Evolutionary conservation across 2,888 invertebrate genomes (phyloP).

Genomic region (Vannuccia rotundouncinata): DNA sequence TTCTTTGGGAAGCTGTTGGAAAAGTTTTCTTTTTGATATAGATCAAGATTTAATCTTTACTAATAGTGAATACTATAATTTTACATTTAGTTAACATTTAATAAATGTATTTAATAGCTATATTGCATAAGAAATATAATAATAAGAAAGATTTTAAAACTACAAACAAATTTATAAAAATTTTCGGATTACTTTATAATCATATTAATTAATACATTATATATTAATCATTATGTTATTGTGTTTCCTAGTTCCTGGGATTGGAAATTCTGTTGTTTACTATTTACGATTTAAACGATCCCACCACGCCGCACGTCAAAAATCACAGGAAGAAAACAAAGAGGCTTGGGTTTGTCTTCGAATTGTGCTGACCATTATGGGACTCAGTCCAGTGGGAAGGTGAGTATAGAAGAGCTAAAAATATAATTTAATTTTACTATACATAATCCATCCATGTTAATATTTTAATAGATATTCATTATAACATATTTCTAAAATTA

Average conservation of each 20-base stretch:
- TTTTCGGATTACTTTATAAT: too few relatives aligned
- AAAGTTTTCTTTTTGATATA: too few relatives aligned
- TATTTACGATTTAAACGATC: slow-evolving; percentile 29
- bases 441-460: neutral
- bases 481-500: neutral
- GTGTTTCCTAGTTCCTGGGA: slow-evolving; percentile 31
- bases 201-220: too few relatives aligned
- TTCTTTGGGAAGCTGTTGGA: too few relatives aligned
- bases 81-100: too few relatives aligned
- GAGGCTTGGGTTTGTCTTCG: slow-evolving; percentile 33
- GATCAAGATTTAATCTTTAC: too few relatives aligned
- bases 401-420: neutral
- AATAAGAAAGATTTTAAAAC: too few relatives aligned
- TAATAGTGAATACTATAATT: too few relatives aligned
- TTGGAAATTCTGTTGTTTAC: slow-evolving; percentile 20
- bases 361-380: slow-evolving; percentile 25
- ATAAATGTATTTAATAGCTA: too few relatives aligned
- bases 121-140: too few relatives aligned
- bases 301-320: neutral
- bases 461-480: neutral
- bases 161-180: too few relatives aligned
- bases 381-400: slow-evolving; percentile 27
- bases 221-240: too few relatives aligned
- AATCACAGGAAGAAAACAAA: slow-evolving; percentile 30
- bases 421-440: neutral